Evolutionary conservation across 1,140 invertebrate species (phyloP), one percentile per base, ranked within the genome.

Genomic region (Drosophila ironensis): DNA sequence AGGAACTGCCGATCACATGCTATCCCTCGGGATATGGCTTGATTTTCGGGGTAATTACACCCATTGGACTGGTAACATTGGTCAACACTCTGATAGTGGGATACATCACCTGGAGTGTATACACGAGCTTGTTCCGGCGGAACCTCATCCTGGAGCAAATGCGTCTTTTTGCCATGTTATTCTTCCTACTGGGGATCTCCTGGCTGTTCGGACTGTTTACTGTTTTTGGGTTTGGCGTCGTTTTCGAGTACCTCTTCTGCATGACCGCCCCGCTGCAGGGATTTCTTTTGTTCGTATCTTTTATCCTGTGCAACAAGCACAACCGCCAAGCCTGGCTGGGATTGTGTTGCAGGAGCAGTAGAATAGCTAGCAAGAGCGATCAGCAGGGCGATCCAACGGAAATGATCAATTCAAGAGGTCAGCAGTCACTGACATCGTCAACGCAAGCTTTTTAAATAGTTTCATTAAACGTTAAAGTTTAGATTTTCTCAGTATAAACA

Each of bases 271-370:
- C 93, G 1, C 47, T 93, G 16, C 93, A 94, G 88, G 93, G 93
- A 3, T 93, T 94, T 72, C 91, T 94, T 7, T 87, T 94, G 16
- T 94, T 94, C 73, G 72, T 94, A 2, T 93, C 93, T 75, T 94
- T 94, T 84, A 91, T 94, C 11, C 82, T 93, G 1, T 91, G 93
- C 53, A 93, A 94, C 86, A 90, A 91, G 2, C 87, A 89, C 3
- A 93, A 93, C 8, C 90, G 92, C 46, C 80, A 88, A 24, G 80
- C 93, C 38, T 94, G 93, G 93, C 17, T 69, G n/a, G 9, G 11
- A 0, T 22, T 87, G 0, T 46, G 71, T 4, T 48, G 40, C 12
- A 17, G 17, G 3, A 22, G 8, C 14, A 17, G 64, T 0, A 30
- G 9, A 9, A 48, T n/a, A 11, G 14, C n/a, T 11, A 20, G 11